phyloP scores from a whole-genome alignment of 2,888 invertebrate species.

The Diaphora mendica region DNA sequence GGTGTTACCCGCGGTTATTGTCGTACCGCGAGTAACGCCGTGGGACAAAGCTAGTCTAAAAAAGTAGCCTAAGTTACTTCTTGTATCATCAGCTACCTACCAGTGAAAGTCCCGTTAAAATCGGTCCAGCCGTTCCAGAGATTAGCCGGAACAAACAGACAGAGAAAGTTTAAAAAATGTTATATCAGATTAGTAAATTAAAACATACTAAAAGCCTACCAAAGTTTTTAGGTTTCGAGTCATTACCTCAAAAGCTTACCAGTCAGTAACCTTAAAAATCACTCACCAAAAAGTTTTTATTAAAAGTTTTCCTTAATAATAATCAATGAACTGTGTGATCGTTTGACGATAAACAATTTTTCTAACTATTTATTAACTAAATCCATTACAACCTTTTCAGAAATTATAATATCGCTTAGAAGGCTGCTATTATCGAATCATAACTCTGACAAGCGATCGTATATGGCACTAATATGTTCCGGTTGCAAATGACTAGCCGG shows the following conservation, averaged over 20 bases:
- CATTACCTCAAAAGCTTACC: neutral
- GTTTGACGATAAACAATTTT: neutral
- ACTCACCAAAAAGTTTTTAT: neutral
- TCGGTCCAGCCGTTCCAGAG: too few species aligned
- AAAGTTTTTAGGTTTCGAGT: neutral
- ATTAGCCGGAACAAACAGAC: too few species aligned
- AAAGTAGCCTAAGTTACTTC: too few species aligned
- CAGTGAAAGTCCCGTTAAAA: too few species aligned
- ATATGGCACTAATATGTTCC: conserved; percentile 34
- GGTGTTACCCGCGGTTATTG: too few species aligned
- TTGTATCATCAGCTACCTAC: too few species aligned
- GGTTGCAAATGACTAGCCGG: conserved; percentile 25
- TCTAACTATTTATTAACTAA: neutral
- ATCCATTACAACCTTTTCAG: neutral
- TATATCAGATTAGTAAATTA: too few species aligned
- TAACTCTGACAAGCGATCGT: conserved; percentile 1
- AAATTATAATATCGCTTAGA: neutral
- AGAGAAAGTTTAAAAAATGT: too few species aligned
- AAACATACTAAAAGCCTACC: neutral
- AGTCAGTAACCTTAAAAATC: neutral
- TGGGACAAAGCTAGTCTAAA: too few species aligned
- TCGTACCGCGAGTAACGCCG: too few species aligned
- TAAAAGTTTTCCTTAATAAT: neutral
- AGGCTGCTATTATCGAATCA: conserved; percentile 15
- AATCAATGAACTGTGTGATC: neutral